Evolutionary conservation across 2,113 vertebrate species (phyloP).

Genomic region (Carassius auratus): DNA sequence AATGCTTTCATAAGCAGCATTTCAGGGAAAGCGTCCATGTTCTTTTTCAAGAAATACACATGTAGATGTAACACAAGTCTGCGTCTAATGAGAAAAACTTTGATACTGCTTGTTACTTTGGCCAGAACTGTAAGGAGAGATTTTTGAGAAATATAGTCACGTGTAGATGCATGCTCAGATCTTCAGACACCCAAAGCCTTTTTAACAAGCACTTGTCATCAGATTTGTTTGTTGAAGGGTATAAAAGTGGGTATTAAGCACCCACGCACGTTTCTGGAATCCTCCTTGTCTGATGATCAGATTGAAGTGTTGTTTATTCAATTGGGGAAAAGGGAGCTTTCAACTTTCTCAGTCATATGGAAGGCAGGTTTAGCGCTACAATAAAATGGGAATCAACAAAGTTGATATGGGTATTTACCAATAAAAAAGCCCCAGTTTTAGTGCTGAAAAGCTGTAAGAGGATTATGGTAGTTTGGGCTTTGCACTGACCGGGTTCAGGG

Average conservation of each 20-base stretch:
- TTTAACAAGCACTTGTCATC: slow-evolving; percentile 72
- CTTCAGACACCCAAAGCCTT: slow-evolving; percentile 55
- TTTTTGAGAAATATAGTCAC: background rate
- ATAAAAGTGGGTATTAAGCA: slow-evolving; percentile 68
- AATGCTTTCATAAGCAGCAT: background rate
- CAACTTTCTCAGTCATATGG: slow-evolving; percentile 66
- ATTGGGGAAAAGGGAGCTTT: slow-evolving; percentile 66
- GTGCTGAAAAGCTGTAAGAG: slow-evolving; percentile 73
- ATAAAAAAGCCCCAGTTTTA: slow-evolving; percentile 70
- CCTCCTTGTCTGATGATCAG: slow-evolving; percentile 67
- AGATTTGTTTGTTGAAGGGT: slow-evolving; percentile 69
- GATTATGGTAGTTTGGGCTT: slow-evolving; percentile 68
- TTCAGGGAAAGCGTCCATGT: too few species aligned
- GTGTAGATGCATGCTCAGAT: slow-evolving; percentile 29
- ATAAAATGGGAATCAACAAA: slow-evolving; percentile 70
- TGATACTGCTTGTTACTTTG: background rate
- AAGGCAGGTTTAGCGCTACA: slow-evolving; percentile 72
- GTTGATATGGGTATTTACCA: slow-evolving; percentile 78
- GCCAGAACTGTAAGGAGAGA: background rate
- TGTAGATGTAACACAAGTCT: background rate
- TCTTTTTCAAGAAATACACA: background rate
- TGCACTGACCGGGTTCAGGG: slow-evolving; percentile 65
- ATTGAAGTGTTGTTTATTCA: slow-evolving; percentile 66
- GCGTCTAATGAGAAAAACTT: slow-evolving; percentile 29
- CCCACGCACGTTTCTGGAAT: slow-evolving; percentile 73